Evolutionary conservation across 2,888 invertebrate genomes (phyloP), one percentile per base, ranked within the genome.

Genomic region (Drosophila siamana): DNA sequence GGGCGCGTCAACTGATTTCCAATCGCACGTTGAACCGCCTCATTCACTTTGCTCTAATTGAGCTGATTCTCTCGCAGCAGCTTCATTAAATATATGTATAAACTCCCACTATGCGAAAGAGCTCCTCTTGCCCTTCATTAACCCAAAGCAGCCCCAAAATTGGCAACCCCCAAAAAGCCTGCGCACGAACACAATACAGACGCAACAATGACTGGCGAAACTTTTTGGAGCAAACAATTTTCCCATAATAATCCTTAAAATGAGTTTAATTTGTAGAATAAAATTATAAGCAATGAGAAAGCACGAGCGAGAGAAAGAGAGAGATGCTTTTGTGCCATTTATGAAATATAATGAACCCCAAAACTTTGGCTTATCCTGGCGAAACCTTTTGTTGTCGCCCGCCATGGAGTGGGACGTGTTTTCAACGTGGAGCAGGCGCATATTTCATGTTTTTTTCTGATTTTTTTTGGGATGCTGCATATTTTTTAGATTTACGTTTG

Each of bases 181-280:
- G 9, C 16, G 0, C n/a, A 19, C 41, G 26, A 28, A 15, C 16
- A 69, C 50, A 50, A 38, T 15, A 41, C 62, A 44, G 13, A 47
- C 22, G 38, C 60, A 73, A 88, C 85, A 85, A 86, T 71, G 50
- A 74, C 71, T 61, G 79, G 48, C 55, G 67, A 75, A 84, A 86
- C 40, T 86, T 84, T 59, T 57, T 22, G 64, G 63, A 74, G 70
- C 86, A 80, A 80, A 75, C 84, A 84, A 86, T 88, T 86, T 78
- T 84, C 81, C 69, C 80, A 87, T 87, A 85, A 88, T 89, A 85
- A 85, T 85, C 88, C 89, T 82, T 77, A 89, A 89, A 85, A 89
- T 89, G 83, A 85, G 88, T 79, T 87, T 89, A 89, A 89, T 89
- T 85, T 85, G 85, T 85, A 87, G 77, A 88, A 68, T 80, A 59